These are phyloP conservation scores for Platorchestia sp. DNA, from an alignment of 1,140 invertebrate genomes.

Conservation along the genomic window DNA sequence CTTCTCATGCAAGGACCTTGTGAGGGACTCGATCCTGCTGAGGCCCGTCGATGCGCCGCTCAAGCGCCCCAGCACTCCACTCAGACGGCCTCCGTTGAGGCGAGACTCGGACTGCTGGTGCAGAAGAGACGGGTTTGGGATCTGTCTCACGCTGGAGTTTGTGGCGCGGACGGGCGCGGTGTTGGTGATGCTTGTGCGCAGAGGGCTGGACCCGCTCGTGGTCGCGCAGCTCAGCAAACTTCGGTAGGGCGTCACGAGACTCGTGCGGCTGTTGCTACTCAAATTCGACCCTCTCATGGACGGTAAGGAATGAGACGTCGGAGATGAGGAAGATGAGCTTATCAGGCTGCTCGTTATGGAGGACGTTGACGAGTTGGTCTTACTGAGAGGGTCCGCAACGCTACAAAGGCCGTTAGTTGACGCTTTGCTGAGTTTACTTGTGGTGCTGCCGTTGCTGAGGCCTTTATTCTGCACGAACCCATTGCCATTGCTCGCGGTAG, in stretches of 20 bases:
- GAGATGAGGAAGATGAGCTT: not conserved
- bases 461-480: not conserved
- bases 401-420: not conserved
- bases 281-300: not conserved
- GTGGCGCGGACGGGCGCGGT: conserved; percentile 62
- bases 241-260: not conserved
- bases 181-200: conserved; percentile 25
- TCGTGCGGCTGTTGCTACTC: not conserved
- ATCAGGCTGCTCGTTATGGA: conserved; percentile 30
- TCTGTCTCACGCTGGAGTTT: conserved; percentile 67
- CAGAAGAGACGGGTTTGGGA: conserved; percentile 67
- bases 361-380: not conserved
- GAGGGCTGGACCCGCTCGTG: conserved; percentile 37
- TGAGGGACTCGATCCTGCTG: conserved; percentile 65
- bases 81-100: conserved; percentile 59
- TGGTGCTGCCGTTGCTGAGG: not conserved
- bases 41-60: conserved; percentile 58
- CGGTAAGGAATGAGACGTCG: not conserved
- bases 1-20: conserved; percentile 66
- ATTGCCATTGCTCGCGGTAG: conserved; percentile 25
- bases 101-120: conserved; percentile 66
- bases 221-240: conserved; percentile 14
- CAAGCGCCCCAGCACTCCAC: not conserved
- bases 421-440: not conserved
- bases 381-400: not conserved